Percentiles rank a stretch among this genome's conserved stretches.
Conservation (phyloP, 1,140 invertebrate species). For the Anoplophora glabripennis region DNA sequence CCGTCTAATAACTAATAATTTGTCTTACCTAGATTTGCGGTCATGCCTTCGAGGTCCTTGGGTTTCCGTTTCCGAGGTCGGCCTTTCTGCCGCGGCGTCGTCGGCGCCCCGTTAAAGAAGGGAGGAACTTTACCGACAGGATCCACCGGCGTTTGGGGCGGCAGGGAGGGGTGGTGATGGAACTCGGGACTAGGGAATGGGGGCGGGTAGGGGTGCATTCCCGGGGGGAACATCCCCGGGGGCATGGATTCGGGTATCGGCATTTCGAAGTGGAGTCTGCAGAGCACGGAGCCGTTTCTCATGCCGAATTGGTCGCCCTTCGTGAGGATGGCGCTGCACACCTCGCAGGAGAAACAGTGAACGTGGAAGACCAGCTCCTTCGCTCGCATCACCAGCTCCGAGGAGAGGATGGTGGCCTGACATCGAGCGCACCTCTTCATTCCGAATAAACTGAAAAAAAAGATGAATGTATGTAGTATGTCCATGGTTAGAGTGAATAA, state of each 20-base stretch:
- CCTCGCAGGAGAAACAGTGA: conserved; percentile 89
- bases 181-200: conserved; percentile 57
- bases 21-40: conserved; percentile 75
- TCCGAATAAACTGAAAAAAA: conserved; percentile 70
- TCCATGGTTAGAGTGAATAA: too few species aligned
- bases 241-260: conserved; percentile 56
- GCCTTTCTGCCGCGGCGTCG: conserved; percentile 81
- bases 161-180: conserved; percentile 50
- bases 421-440: conserved; percentile 85
- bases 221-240: conserved; percentile 60
- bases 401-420: conserved; percentile 84
- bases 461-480: too few species aligned
- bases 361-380: conserved; percentile 92
- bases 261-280: conserved; percentile 75
- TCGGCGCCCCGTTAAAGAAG: conserved; percentile 70
- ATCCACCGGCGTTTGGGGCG: conserved; percentile 46
- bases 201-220: conserved; percentile 54
- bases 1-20: conserved; percentile 14
- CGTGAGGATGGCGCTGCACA: conserved; percentile 79
- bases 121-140: conserved; percentile 54
- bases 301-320: conserved; percentile 95
- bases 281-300: conserved; percentile 70
- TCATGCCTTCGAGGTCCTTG: conserved; percentile 81
- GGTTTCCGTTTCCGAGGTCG: conserved; percentile 88
- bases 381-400: conserved; percentile 93